These are phyloP conservation scores for Pelobates cultripes DNA, from an alignment of 2,797 vertebrate genomes.

Conservation along the genomic window DNA sequence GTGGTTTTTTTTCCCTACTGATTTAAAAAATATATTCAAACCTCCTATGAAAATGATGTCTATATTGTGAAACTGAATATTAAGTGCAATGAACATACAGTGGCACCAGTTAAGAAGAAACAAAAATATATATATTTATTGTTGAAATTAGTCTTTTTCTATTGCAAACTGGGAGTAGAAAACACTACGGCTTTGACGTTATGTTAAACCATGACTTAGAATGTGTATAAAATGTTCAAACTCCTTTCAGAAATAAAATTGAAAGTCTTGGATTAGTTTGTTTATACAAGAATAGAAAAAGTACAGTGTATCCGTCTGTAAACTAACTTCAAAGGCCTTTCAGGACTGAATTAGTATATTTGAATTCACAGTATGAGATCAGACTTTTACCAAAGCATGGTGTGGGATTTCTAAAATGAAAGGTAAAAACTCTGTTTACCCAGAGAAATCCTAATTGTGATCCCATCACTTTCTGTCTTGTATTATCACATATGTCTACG, in stretches of 20 bases:
- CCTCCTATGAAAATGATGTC: too few species aligned
- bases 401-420: slow-evolving; percentile 34
- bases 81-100: not conserved
- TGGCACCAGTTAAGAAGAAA: not conserved
- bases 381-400: slow-evolving; percentile 66
- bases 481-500: slow-evolving; percentile 71
- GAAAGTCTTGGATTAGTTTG: slow-evolving; percentile 71
- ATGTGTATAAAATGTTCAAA: slow-evolving; percentile 46
- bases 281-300: slow-evolving; percentile 78
- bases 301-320: slow-evolving; percentile 75
- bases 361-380: slow-evolving; percentile 82
- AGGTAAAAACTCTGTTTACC: slow-evolving; percentile 57
- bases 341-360: slow-evolving; percentile 76
- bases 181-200: slow-evolving; percentile 24
- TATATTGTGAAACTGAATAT: not conserved
- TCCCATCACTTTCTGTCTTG: slow-evolving; percentile 47
- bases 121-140: slow-evolving; percentile 3
- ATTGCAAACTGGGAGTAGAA: not conserved
- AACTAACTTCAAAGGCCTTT: slow-evolving; percentile 82
- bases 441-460: slow-evolving; percentile 63
- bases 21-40: too few species aligned
- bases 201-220: slow-evolving; percentile 40
- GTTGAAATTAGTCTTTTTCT: not conserved
- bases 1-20: not conserved
- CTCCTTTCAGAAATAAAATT: slow-evolving; percentile 55